Base-by-base conservation (phyloP, 2,888 invertebrate genomes). In the Pterostichus niger region DNA sequence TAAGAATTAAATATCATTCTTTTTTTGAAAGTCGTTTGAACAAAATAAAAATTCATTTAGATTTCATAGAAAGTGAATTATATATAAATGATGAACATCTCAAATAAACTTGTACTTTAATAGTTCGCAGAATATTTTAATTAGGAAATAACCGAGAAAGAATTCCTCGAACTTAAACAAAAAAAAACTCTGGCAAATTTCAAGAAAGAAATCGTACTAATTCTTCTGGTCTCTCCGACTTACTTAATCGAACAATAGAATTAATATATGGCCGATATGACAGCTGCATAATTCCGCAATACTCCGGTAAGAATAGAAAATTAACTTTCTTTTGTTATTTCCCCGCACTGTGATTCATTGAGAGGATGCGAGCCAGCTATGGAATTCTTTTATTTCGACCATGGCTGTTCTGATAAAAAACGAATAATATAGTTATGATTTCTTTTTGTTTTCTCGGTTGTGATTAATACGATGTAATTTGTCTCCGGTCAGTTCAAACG, bases 201-300 rank as follows among this genome's bases (percentile, higher is more conserved):
- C 52, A 31, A 7, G 6, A 11, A 31, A 49, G 52, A 75, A 52
- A 75, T 49, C 33, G 35, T 15, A 56, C 15, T 56, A 56, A 31
- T 31, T 64, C 24, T 31, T 13, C 40, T n/a, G 24, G 49, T 75
- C 31, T 75, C 75, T 56, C 71, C 10, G 35, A 40, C 80, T 68
- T 68, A 68, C 44, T 44, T n/a, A n/a, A 17, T 59, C 46, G 46
- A 73, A 82, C 82, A 82, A 82, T 75, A 82, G 82, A 54, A 61
- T 61, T 82, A 82, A 82, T 75, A 82, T 75, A 82, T 75, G 44
- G 40, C 46, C 75, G 61, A 75, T 71, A 61, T 82, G 82, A 82
- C 82, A 82, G 82, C 82, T 82, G 82, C 75, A 82, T 82, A 82
- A 82, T 82, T 82, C 82, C 75, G 82, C 82, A 82, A 82, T 82